These are phyloP conservation scores for Argyresthia albistria DNA, from an alignment of 2,888 invertebrate species.

Conservation along the genomic window DNA sequence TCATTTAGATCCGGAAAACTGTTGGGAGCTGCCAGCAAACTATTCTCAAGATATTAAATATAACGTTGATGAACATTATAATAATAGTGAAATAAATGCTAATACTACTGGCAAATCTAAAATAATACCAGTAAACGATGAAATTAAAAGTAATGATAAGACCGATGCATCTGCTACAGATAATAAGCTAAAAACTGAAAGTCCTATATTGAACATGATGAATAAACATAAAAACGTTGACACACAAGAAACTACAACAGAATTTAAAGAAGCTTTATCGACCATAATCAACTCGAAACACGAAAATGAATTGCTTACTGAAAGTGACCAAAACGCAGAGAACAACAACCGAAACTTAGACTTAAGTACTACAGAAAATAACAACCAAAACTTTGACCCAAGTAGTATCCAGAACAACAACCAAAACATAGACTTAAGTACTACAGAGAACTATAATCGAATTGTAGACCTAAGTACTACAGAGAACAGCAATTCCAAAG, in stretches of 20 bases:
- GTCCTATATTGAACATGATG: background rate
- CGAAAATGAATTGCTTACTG: too few species aligned
- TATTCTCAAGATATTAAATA: conserved; percentile 30
- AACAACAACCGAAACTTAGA: too few species aligned
- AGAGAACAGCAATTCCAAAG: too few species aligned
- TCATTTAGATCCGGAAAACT: conserved; percentile 26
- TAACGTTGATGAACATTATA: background rate
- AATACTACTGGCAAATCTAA: background rate
- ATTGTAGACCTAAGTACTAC: too few species aligned
- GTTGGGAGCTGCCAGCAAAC: conserved; percentile 33
- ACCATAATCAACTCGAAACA: too few species aligned
- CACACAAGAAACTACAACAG: background rate
- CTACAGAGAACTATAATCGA: too few species aligned
- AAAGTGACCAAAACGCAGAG: too few species aligned
- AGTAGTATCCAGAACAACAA: background rate
- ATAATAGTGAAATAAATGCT: background rate
- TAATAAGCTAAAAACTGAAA: background rate
- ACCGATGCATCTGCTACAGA: background rate
- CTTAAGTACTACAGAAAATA: too few species aligned
- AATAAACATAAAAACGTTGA: background rate
- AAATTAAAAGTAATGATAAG: background rate
- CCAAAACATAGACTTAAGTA: too few species aligned
- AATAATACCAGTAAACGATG: too few species aligned
- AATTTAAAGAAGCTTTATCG: too few species aligned
- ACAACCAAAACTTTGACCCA: background rate